A percentile compares a stretch with the other conserved stretches of the same genome.
These are phyloP conservation scores for Cyanistes caeruleus DNA, from an alignment of 2,113 vertebrate species.

Conservation along the genomic window DNA sequence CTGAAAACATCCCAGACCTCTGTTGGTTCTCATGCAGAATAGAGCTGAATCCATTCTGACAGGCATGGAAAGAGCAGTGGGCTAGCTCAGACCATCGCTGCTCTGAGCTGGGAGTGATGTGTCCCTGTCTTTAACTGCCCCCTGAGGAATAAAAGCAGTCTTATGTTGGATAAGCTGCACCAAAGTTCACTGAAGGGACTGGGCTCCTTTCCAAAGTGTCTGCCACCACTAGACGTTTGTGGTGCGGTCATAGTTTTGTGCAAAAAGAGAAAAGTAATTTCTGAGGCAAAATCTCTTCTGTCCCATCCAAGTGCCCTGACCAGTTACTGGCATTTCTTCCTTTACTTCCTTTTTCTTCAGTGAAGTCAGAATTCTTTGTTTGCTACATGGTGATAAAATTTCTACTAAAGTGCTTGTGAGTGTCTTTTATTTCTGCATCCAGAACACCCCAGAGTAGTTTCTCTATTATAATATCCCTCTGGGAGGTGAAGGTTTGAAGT, in stretches of 20 bases:
- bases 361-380: neutral
- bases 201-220: neutral
- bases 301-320: neutral
- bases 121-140: neutral
- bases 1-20: neutral
- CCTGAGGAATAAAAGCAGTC: neutral
- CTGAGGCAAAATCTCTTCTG: neutral
- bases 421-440: neutral
- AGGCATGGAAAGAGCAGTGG: accelerated
- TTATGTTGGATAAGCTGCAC: neutral
- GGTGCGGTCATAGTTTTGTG: neutral
- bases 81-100: neutral
- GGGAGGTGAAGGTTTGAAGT: neutral
- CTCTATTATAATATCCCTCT: neutral
- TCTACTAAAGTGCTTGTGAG: neutral
- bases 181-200: neutral
- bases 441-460: neutral
- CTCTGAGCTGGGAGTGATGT: accelerated
- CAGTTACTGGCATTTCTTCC: neutral
- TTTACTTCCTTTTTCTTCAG: neutral
- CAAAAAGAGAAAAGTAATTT: neutral
- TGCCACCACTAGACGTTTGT: neutral
- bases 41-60: neutral
- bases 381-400: neutral
- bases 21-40: neutral